Evolutionary conservation across 2,113 vertebrate genomes (phyloP), one percentile per base, ranked within the genome.

Genomic region (Centrocercus urophasianus): DNA sequence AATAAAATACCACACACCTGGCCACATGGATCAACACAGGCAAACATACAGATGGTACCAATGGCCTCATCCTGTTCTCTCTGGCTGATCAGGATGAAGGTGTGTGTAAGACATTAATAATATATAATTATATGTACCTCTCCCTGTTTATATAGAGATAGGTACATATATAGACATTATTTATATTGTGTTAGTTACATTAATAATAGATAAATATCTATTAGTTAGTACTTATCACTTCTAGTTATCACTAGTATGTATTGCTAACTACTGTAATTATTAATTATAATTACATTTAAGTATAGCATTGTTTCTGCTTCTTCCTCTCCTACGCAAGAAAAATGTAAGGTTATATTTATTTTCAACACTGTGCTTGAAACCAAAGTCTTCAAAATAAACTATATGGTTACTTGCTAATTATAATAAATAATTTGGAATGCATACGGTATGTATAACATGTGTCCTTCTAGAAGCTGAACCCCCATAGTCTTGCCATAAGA

Each of bases 151-250:
- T 34, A 22, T 34, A 47, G 13, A n/a, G 13, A n/a, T 24, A 16
- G 45, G 2, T 27, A 25, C 24, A 19, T 5, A 27, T 2, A 40
- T 3, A 50, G 9, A 28, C 7, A 36, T 8, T 2, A 19, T 64
- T 57, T 89, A 78, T 89, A 82, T 50, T 66, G 38, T 66, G 66
- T 77, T 82, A 79, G 83, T 76, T 32, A 43, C n/a, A n/a, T 56
- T 20, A 27, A 16, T 34, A 60, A 43, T 60, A 48, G 21, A 30
- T 36, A 30, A 17, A 27, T 54, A 47, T 8, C 12, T 66, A 86
- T 59, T 36, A 72, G 52, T 28, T 6, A 61, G 36, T 28, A 64
- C 27, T 64, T 64, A 60, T 60, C 57, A 18, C 25, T 64, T 40
- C 16, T 40, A 28, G 11, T 64, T 64, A 65, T 21, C 6, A 57